phyloP scores from a whole-genome alignment of 2,797 vertebrate genomes.

The Gambelia wislizenii region DNA sequence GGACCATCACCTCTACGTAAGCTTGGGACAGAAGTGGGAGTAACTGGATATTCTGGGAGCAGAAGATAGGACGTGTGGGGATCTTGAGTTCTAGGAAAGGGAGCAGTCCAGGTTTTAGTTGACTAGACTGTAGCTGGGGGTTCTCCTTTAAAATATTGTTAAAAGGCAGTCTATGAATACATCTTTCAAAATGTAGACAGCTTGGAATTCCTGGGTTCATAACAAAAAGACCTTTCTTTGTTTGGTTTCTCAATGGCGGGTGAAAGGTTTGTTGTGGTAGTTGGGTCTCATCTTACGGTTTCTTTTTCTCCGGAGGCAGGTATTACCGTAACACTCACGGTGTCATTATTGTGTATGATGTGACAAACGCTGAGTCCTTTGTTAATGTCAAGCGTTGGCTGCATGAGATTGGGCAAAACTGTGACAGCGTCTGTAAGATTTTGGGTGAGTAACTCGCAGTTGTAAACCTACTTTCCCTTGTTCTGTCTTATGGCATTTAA shows the following conservation, averaged over 20 bases:
- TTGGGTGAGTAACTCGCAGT: constrained; percentile 76
- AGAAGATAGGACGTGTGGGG: background rate
- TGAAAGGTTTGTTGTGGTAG: background rate
- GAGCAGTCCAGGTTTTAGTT: background rate
- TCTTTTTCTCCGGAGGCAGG: constrained; percentile 61
- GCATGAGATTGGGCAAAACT: constrained; percentile 89
- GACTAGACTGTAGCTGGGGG: background rate
- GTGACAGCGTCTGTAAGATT: constrained; percentile 88
- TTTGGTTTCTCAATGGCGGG: background rate
- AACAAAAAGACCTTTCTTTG: background rate
- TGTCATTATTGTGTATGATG: constrained; percentile 88
- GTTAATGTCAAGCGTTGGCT: constrained; percentile 89
- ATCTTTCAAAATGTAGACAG: background rate
- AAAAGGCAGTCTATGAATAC: background rate
- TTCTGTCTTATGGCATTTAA: background rate
- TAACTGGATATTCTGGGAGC: constrained; percentile 52
- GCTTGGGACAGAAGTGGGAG: constrained; percentile 48
- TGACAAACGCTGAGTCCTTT: constrained; percentile 88
- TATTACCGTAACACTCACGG: constrained; percentile 91
- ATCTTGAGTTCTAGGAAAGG: background rate
- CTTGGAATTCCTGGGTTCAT: background rate
- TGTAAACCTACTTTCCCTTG: background rate
- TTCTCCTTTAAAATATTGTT: accelerated
- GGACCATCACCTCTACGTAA: constrained; percentile 62
- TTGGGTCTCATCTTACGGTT: background rate